Conservation (phyloP, 2,888 invertebrate species). For the Diarsia brunnea region DNA sequence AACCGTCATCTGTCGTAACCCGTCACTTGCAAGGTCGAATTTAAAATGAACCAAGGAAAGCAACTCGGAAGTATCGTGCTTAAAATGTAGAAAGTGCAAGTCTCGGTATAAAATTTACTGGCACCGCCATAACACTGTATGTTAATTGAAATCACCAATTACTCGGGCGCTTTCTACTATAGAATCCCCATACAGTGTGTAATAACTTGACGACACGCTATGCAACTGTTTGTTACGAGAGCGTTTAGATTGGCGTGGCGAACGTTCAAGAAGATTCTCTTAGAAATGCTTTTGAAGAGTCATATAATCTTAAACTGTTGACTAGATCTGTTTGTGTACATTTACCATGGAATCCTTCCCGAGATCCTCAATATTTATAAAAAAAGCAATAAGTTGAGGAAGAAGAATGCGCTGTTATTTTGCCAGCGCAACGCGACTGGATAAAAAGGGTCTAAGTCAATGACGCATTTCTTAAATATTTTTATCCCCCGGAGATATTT, state of each 20-base stretch:
- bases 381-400: not conserved
- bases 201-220: conserved; percentile 77
- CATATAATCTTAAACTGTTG: conserved; percentile 3
- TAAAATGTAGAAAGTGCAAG: conserved; percentile 86
- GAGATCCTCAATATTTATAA: not conserved
- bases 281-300: conserved; percentile 43
- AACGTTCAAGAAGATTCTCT: conserved; percentile 45
- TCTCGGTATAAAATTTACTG: conserved; percentile 80
- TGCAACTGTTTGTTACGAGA: conserved; percentile 59
- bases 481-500: conserved; percentile 25
- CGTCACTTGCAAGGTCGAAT: conserved; percentile 70
- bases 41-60: conserved; percentile 71
- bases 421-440: not conserved
- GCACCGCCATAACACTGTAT: conserved; percentile 79
- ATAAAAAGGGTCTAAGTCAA: conserved; percentile 26
- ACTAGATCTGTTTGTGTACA: not conserved
- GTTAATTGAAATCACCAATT: conserved; percentile 86
- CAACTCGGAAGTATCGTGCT: conserved; percentile 81
- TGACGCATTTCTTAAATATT: conserved; percentile 48
- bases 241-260: conserved; percentile 54
- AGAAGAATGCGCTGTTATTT: conserved; percentile 15
- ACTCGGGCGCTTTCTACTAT: conserved; percentile 77
- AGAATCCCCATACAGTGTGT: conserved; percentile 75
- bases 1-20: conserved; percentile 68
- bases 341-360: not conserved